Evolutionary conservation across 1,140 invertebrate genomes (phyloP), one percentile per base, ranked within the genome.

Genomic region (Pentalonia nigronervosa): DNA sequence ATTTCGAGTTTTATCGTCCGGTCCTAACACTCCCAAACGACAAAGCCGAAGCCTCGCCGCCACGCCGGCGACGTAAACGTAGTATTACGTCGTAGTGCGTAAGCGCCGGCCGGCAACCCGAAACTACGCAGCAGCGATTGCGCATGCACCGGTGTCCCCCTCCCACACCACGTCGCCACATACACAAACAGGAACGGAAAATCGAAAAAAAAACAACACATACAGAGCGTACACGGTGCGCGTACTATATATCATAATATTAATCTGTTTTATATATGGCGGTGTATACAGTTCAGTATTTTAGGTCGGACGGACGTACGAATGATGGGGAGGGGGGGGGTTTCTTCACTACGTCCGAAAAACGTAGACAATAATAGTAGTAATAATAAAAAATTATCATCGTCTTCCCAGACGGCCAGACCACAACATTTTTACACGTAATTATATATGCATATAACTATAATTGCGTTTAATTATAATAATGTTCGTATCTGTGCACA

Each of bases 51-150:
- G n/a, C n/a, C 25, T 17, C 34, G 2, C 20, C n/a, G n/a, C 36
- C 56, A 1, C 6, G 30, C 7, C 81, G 81, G 76, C 41, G 91
- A 17, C 60, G 41, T 41, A 1, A 2, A 41, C 41, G 41, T 41
- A 41, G 41, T 34, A 23, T n/a, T n/a, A n/a, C n/a, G n/a, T n/a
- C 34, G 34, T 67, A 1, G 34, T 41, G 76, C 25, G 25, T 93
- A 83, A 86, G n/a, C 48, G 48, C 81, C 48, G 34, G 14, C 60
- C 48, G 81, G 48, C 36, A 36, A 30, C 30, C 30, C 48, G 91
- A 93, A 93, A 83, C 81, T 93, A 84, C 91, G 91, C 48, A 93
- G 91, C 50, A 93, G 67, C 45, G 23, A 56, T 48, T 41, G 30
- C 67, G 60, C 67, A 8, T 47, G 90, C 67, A 90, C 67, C 9